Evolutionary conservation across 2,113 vertebrate genomes (phyloP).

Genomic region (Polypterus bichir): DNA sequence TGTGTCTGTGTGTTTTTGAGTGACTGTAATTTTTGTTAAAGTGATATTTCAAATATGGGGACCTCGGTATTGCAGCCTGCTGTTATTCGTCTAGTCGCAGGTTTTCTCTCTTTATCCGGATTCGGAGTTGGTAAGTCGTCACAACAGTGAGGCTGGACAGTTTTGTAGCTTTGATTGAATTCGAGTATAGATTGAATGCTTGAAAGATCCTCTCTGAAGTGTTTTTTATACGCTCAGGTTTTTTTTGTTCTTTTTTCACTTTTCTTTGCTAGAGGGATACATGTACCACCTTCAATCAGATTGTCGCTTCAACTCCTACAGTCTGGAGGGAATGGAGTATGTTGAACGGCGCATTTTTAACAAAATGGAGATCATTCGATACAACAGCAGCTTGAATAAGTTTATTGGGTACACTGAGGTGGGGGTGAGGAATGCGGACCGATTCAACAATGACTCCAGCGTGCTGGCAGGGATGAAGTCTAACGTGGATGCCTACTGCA

Average conservation of each 20-base stretch:
- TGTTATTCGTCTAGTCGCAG: too few species aligned
- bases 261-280: conserved; percentile 23
- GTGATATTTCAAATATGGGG: too few species aligned
- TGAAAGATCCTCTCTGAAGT: too few species aligned
- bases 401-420: conserved; percentile 8
- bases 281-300: fast-evolving
- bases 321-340: conserved; percentile 22
- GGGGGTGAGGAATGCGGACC: background rate
- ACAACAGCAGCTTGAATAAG: conserved; percentile 25
- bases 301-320: conserved; percentile 27
- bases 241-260: background rate
- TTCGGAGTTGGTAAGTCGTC: too few species aligned
- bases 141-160: too few species aligned
- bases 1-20: too few species aligned
- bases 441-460: conserved; percentile 6
- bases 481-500: conserved; percentile 6
- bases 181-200: too few species aligned
- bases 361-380: conserved; percentile 14
- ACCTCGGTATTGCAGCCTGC: too few species aligned
- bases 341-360: conserved; percentile 16
- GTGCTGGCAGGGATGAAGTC: fast-evolving
- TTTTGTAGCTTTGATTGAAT: too few species aligned
- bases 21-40: too few species aligned
- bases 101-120: too few species aligned
- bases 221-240: too few species aligned